Percentiles rank a stretch among this genome's conserved stretches.
Conservation (phyloP, 2,113 vertebrate species). For the Cygnus buccinator region DNA sequence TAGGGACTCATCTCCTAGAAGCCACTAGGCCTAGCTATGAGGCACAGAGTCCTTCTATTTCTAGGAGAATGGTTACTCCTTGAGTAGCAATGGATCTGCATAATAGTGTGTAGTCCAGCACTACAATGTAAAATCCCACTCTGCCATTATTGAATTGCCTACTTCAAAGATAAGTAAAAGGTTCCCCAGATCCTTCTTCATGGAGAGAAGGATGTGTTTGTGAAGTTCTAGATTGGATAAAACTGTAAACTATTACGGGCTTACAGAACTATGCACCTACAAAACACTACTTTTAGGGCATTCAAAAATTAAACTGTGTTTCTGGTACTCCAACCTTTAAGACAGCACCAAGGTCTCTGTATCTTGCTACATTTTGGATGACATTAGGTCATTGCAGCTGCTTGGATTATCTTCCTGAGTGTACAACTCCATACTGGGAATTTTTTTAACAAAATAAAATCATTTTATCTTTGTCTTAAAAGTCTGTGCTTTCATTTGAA, state of each 20-base stretch:
- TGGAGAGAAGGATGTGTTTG: not conserved
- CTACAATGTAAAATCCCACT: accelerated
- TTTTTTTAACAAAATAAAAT: too few relatives aligned
- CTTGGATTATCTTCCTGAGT: not conserved
- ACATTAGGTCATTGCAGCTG: not conserved
- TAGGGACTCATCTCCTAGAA: not conserved
- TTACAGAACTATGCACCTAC: not conserved
- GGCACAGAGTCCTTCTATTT: not conserved
- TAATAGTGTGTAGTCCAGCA: not conserved
- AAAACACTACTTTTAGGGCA: not conserved
- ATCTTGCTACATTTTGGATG: not conserved
- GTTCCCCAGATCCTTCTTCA: not conserved
- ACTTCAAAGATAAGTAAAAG: not conserved
- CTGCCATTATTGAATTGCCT: not conserved
- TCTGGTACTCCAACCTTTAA: not conserved
- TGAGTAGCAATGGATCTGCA: not conserved
- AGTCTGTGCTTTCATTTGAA: not conserved
- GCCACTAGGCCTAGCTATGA: not conserved
- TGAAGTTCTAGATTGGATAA: not conserved
- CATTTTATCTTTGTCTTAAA: not conserved
- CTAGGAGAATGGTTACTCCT: not conserved
- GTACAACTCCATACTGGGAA: not conserved
- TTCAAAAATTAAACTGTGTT: not conserved
- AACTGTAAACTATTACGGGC: not conserved
- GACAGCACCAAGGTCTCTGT: not conserved